Evolutionary conservation across 2,113 vertebrate species (phyloP), one percentile per base, ranked within the genome.

Genomic region (Pomatostomus ruficeps): DNA sequence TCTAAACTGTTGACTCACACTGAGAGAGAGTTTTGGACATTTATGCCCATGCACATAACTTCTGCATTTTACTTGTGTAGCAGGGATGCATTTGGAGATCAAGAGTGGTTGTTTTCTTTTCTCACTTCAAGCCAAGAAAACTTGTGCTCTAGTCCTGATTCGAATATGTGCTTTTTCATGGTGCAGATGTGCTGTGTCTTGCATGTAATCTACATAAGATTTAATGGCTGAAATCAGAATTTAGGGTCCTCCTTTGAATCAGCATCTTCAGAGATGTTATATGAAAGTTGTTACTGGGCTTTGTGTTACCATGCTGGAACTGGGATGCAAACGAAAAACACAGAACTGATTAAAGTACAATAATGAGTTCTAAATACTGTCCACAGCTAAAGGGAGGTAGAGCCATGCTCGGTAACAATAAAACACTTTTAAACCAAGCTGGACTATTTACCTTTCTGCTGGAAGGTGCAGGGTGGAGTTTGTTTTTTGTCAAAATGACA

Each of bases 401-500:
- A 72, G 29, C 19, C 5, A 1, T 31, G 14, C 45, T 79, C 1
- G 1, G 11, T 49, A 68, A 55, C 11, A 43, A 2, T 31, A 35
- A 85, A 92, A 38, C 3, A 1, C 65, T 63, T 31, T 74, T 63
- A 24, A 81, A 55, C 25, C 2, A 6, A 57, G 20, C 36, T 31
- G n/a, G 17, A 9, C 26, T 91, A 24, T 85, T 93, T 85, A 88
- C n/a, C 25, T 82, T 89, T 68, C 62, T 14, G 7, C 25, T 82
- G 42, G 33, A 85, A 81, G 88, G 45, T 93, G 51, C 2, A 6
- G 68, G 55, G 49, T 89, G 19, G 63, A 40, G 76, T 58, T 81
- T 85, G 68, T 23, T 81, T 87, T 87, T 78, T 71, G 57, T 91
- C 81, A 65, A n/a, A 95, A 82, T 75, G 77, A 82, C 57, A 48